These are phyloP conservation scores for Thalassoma bifasciatum DNA, from an alignment of 2,113 vertebrate species.

Conservation along the genomic window DNA sequence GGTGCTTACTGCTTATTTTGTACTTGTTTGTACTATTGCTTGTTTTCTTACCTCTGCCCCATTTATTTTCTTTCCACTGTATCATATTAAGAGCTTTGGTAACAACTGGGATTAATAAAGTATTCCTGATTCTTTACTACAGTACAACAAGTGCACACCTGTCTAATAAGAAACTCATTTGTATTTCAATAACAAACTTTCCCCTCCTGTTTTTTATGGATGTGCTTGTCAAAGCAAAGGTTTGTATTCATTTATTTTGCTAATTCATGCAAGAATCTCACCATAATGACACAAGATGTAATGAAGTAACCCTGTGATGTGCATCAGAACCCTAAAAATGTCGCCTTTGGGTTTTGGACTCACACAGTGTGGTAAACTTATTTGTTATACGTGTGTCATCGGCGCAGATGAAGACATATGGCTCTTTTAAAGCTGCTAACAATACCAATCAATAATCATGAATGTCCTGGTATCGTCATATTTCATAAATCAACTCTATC, in stretches of 20 bases:
- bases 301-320: constrained; percentile 76
- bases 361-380: constrained; percentile 77
- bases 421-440: constrained; percentile 86
- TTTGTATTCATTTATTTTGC: constrained; percentile 77
- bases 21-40: no score
- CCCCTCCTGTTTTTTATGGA: constrained; percentile 69
- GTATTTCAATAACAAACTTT: constrained; percentile 62
- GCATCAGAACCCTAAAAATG: constrained; percentile 70
- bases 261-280: constrained; percentile 73
- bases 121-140: no score
- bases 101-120: no score
- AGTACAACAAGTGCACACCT: constrained; percentile 66
- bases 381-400: constrained; percentile 83
- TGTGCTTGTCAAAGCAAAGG: constrained; percentile 73
- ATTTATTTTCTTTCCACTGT: no score
- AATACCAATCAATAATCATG: constrained; percentile 89
- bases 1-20: no score
- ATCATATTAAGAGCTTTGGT: no score
- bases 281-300: constrained; percentile 70
- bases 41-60: no score
- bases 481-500: constrained; percentile 85
- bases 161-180: constrained; percentile 70
- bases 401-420: constrained; percentile 84
- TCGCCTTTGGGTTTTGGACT: constrained; percentile 71
- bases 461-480: constrained; percentile 83